Evolutionary conservation across 1,140 invertebrate genomes (phyloP), one percentile per base, ranked within the genome.

Genomic region (Formica selysi): DNA sequence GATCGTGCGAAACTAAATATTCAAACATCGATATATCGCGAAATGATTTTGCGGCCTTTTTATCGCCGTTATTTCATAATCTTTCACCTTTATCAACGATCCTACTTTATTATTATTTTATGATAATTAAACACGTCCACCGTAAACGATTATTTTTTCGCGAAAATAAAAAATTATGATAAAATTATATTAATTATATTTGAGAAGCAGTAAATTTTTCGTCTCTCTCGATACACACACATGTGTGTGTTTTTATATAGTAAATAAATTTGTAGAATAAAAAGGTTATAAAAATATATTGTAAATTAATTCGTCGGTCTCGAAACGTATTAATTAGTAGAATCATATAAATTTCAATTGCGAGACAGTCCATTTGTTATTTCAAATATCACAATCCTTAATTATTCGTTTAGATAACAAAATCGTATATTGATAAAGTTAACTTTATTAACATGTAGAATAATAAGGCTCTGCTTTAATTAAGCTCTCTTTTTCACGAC

Each of bases 381-480:
- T 73, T 83, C 44, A 61, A 81, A 81, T 54, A 36, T 83, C 48
- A 22, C 26, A 29, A 19, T 11, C 57, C n/a, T 73, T 62, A 73
- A 83, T 83, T 73, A 48, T 57, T 73, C 8, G 41, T 44, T 59
- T 61, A 36, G 68, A 73, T 61, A 73, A 61, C 36, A 80, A 57
- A 78, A 62, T 54, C 11, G 8, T 61, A 19, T n/a, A 71, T 70
- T 41, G 22, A 59, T 71, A 48, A 59, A 81, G 51, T 32, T 51
- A 51, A 68, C 19, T 81, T 71, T 54, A 38, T 48, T 83, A 83
- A 74, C 73, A 83, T 36, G n/a, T 73, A 44, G 26, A 74, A 74
- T 62, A 73, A 83, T 38, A 73, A 74, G 73, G 38, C 54, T 8
- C n/a, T 13, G 26, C 57, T 59, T 83, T 83, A 74, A 83, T 83